A percentile compares a stretch with the other conserved stretches of the same genome.
Evolutionary conservation across 2,113 vertebrate species (phyloP).

Genomic region (Microtus pennsylvanicus): DNA sequence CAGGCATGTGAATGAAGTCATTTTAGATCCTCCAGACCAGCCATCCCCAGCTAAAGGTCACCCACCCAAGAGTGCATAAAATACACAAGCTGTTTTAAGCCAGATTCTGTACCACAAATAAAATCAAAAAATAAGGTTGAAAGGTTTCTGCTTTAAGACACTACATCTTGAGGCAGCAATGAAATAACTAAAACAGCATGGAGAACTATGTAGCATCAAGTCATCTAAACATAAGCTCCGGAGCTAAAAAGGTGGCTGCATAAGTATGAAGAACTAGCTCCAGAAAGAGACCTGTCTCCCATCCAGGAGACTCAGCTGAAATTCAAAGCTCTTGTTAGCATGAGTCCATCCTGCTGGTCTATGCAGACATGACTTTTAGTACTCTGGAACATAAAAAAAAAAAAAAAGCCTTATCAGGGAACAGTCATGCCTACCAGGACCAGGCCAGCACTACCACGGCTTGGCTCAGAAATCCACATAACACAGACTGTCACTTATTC

Average conservation of each 20-base stretch:
- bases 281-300: not conserved
- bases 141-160: not conserved
- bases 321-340: not conserved
- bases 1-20: not conserved
- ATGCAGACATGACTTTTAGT: not conserved
- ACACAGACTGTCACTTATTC: not conserved
- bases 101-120: not conserved
- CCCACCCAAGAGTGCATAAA: not conserved
- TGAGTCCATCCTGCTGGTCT: not conserved
- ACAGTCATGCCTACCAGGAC: not conserved
- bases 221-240: constrained; percentile 31
- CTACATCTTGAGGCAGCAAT: not conserved
- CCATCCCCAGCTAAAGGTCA: not conserved
- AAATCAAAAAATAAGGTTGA: not conserved
- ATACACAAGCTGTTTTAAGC: not conserved
- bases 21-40: not conserved
- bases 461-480: not conserved
- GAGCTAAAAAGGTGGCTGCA: not conserved
- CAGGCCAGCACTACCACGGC: not conserved
- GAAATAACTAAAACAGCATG: constrained; percentile 16
- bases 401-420: not conserved
- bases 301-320: not conserved
- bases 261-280: not conserved
- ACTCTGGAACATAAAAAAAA: not conserved
- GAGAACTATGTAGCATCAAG: not conserved